These are phyloP conservation scores for Dicrurus megarhynchus DNA, from an alignment of 2,113 vertebrate genomes.

Conservation along the genomic window DNA sequence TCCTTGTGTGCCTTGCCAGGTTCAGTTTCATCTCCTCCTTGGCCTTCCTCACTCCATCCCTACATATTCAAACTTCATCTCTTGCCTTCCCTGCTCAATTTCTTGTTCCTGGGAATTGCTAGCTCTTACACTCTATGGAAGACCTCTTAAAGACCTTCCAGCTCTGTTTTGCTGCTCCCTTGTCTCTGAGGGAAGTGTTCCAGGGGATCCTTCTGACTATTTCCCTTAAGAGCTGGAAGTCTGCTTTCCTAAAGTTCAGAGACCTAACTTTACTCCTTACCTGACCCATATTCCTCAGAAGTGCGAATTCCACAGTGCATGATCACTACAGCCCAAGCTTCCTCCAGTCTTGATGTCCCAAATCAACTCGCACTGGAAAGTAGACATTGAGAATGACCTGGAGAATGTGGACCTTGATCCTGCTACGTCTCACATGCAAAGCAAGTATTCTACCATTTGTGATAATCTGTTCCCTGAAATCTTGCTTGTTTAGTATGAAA, in stretches of 20 bases:
- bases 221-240: not conserved
- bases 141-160: not conserved
- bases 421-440: slow-evolving; percentile 75
- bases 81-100: not conserved
- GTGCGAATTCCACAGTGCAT: not conserved
- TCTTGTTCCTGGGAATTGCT: not conserved
- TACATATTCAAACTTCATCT: not conserved
- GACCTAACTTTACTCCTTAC: not conserved
- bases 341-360: not conserved
- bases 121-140: not conserved
- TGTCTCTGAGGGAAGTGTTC: not conserved
- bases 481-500: not conserved
- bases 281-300: not conserved
- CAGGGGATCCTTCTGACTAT: too few species aligned
- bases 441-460: slow-evolving; percentile 69
- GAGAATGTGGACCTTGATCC: slow-evolving; percentile 10
- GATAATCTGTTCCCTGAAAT: not conserved
- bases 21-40: not conserved
- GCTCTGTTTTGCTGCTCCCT: not conserved
- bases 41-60: not conserved
- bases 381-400: not conserved
- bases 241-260: not conserved
- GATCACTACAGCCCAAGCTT: not conserved
- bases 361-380: not conserved
- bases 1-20: not conserved